phyloP scores from a whole-genome alignment of 2,888 invertebrate species.

The Pantelozetes paolii region DNA sequence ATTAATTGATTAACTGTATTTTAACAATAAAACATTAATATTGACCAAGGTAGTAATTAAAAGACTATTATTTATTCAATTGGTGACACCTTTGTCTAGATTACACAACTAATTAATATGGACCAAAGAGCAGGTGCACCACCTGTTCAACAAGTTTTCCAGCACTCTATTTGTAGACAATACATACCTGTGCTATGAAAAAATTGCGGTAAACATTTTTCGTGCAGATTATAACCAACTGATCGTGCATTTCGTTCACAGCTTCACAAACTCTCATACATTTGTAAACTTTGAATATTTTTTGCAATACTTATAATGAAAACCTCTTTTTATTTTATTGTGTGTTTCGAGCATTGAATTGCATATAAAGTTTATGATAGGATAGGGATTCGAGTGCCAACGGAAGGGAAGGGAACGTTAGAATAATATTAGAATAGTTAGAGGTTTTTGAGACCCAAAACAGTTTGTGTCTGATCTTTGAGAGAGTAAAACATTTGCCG shows the following conservation, averaged over 20 bases:
- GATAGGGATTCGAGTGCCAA: neutral
- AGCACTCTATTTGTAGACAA: no score
- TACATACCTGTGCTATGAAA: neutral
- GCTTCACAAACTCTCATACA: no score
- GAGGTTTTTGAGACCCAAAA: neutral
- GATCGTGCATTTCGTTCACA: constrained; percentile 17
- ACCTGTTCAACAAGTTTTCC: constrained; percentile 8
- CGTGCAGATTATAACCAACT: neutral
- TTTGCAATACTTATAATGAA: no score
- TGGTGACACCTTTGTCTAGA: neutral
- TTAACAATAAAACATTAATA: no score
- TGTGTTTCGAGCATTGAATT: constrained; percentile 10
- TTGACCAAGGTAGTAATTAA: no score
- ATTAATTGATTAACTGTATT: no score
- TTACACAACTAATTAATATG: constrained; percentile 12
- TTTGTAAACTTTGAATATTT: no score
- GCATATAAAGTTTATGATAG: neutral
- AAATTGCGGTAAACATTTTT: neutral
- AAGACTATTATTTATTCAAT: no score
- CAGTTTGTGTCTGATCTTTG: neutral
- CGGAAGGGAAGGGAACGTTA: neutral
- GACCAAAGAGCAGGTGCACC: constrained; percentile 12
- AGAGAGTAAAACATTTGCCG: neutral
- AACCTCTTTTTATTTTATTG: neutral
- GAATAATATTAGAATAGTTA: neutral